These are phyloP conservation scores for Rhynchonycteris naso DNA, from an alignment of 2,797 vertebrate species.

Conservation along the genomic window DNA sequence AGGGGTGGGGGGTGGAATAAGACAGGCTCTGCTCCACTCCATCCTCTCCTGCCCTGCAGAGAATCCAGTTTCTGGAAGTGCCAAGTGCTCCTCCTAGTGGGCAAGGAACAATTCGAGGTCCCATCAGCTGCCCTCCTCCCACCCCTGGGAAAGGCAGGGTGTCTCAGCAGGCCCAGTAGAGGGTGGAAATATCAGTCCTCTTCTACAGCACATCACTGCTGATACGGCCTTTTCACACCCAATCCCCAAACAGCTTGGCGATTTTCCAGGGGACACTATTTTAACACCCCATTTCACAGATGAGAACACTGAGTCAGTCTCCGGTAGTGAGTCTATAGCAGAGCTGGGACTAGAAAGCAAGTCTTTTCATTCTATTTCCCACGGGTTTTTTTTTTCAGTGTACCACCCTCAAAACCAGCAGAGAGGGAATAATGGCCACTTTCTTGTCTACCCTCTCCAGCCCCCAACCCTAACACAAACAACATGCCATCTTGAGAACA, in stretches of 20 bases:
- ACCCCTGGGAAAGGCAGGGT: fast-evolving
- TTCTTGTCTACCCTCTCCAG: not conserved
- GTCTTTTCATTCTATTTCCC: not conserved
- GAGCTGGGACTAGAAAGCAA: not conserved
- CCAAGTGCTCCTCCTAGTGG: constrained; percentile 67
- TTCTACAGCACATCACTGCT: fast-evolving
- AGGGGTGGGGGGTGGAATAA: fast-evolving
- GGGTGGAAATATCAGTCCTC: not conserved
- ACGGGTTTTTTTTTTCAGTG: not conserved
- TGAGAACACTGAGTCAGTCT: not conserved
- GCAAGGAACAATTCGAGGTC: not conserved
- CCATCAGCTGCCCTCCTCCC: not conserved
- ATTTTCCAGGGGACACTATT: not conserved
- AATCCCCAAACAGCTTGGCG: not conserved
- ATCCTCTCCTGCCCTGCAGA: not conserved
- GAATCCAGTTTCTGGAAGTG: not conserved
- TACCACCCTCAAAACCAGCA: not conserved
- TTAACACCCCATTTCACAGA: constrained; percentile 46
- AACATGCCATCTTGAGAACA: not conserved
- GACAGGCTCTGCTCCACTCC: not conserved
- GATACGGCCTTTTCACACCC: not conserved
- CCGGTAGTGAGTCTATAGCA: not conserved
- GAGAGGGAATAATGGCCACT: not conserved
- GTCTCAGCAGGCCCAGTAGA: fast-evolving
- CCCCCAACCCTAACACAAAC: not conserved